Base-by-base conservation (phyloP, 2,888 invertebrate genomes). In the Rhagophthalmus giganteus region DNA sequence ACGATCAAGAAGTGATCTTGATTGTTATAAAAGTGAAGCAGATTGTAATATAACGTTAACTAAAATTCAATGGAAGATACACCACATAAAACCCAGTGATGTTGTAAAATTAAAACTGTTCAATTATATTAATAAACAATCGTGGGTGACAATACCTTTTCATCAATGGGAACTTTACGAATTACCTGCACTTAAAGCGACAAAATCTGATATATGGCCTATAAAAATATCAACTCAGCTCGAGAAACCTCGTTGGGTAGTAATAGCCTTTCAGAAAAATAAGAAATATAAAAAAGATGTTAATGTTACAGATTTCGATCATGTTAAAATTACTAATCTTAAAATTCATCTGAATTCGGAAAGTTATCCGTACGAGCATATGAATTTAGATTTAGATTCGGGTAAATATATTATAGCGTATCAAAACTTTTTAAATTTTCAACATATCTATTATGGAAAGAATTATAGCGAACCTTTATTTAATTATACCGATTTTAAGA, bases 251-350 rank as follows among this genome's bases (percentile, higher is more conserved):
- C n/a, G n/a, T n/a, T n/a, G n/a, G n/a, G n/a, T n/a, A n/a, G n/a
- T n/a, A n/a, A n/a, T n/a, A n/a, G n/a, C n/a, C n/a, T 65, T 73
- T 31, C 71, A 74, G 62, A 72, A 64, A 11, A 57, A 65, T 42
- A 59, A 64, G 53, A 69, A 65, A 60, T 63, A 64, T 50, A 48
- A 59, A 8, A 27, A 14, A 15, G 46, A n/a, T n/a, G 54, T 26
- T 14, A 60, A 71, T 54, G 64, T 44, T 14, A 25, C 40, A n/a
- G 8, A 39, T 7, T 48, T 55, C 20, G 49, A 49, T 44, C 33
- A 53, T 15, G 68, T n/a, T n/a, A n/a, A n/a, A n/a, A n/a, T n/a
- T n/a, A n/a, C n/a, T n/a, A n/a, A n/a, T n/a, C n/a, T n/a, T n/a
- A n/a, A n/a, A n/a, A n/a, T n/a, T n/a, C n/a, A n/a, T n/a, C n/a